Base-by-base conservation (phyloP, 23 tunicate species). In the Halocynthia aurantium region DNA sequence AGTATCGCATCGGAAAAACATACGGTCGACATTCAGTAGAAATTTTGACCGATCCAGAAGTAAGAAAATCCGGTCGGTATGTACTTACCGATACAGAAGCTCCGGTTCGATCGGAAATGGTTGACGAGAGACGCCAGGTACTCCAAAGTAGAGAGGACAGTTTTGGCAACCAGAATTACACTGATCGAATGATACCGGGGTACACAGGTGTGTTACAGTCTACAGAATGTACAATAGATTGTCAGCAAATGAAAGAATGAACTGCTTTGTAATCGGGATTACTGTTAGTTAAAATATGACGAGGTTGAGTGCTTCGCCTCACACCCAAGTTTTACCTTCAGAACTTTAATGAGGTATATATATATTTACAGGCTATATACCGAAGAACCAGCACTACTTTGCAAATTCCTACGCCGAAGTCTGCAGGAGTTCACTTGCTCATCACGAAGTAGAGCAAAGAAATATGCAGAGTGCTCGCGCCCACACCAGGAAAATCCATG, bases 11-110 rank as follows among this genome's bases (percentile, higher is more conserved):
- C 71, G 97, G 97, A 19, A 91, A 91, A 73, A 91, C 97, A 19
- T 91, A 91, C 54, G 97, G 97, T 15, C 90, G 87, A 50, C 97
- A 91, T 62, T 91, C 97, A 8, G 85, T 81, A 63, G 97, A 91
- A 8, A 91, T 91, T 65, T 60, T 91, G 20, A 85, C 91, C 10
- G 97, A 91, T 50, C 77, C 78, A 13, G 53, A 75, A 52, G 90
- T 85, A 8, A 50, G 79, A 70, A 85, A 85, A 65, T 85, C 90
- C 6, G 86, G 86, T 6, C 71, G 69, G 12, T 85, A 81, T 65
- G 97, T 91, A 20, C 53, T 91, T 22, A 55, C 91, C 15, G 56
- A 84, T 50, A 74, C 85, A 10, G 97, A 85, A 7, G 58, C 73
- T 9, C 50, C 50, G 4, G 55, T 53, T 11, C 55, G 55, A 8